Conservation (phyloP, 2,113 vertebrate species). For the Tragelaphus imberbis region DNA sequence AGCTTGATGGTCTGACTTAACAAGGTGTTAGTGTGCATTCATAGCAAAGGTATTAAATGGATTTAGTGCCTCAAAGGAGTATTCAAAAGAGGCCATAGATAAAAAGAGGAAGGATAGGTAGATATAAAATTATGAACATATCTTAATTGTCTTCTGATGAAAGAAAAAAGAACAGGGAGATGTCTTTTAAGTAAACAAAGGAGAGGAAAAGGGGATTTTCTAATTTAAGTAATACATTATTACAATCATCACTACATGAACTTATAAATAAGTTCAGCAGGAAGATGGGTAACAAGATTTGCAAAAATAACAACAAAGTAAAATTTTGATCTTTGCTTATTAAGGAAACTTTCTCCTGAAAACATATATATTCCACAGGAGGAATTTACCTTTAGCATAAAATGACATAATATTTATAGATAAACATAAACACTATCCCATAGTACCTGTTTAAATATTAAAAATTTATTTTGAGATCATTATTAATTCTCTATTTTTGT, state of each 20-base stretch:
- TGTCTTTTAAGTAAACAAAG: conserved; percentile 8
- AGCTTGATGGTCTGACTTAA: conserved; percentile 44
- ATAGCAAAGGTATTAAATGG: conserved; percentile 46
- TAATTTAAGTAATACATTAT: conserved; percentile 49
- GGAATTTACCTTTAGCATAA: conserved; percentile 35
- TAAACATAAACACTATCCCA: conserved; percentile 35
- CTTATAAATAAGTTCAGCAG: conserved; percentile 32
- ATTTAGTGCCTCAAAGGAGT: conserved; percentile 70
- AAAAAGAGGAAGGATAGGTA: conserved; percentile 62
- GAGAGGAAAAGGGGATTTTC: not conserved
- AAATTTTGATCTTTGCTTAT: conserved; percentile 48
- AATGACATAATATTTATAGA: conserved; percentile 52
- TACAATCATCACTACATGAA: not conserved
- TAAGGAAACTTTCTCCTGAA: conserved; percentile 46
- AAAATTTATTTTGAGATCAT: conserved; percentile 41
- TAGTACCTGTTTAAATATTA: conserved; percentile 35
- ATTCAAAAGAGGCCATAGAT: conserved; percentile 57
- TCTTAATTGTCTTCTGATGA: conserved; percentile 40
- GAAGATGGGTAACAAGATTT: not conserved
- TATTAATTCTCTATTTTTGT: conserved; percentile 57
- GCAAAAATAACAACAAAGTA: conserved; percentile 42
- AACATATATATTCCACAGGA: conserved; percentile 36
- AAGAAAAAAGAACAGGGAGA: conserved; percentile 40
- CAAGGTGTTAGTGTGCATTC: conserved; percentile 44
- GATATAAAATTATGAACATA: conserved; percentile 39